Evolutionary conservation across 2,888 invertebrate genomes (phyloP).

Genomic region (Corythucha ciliata): DNA sequence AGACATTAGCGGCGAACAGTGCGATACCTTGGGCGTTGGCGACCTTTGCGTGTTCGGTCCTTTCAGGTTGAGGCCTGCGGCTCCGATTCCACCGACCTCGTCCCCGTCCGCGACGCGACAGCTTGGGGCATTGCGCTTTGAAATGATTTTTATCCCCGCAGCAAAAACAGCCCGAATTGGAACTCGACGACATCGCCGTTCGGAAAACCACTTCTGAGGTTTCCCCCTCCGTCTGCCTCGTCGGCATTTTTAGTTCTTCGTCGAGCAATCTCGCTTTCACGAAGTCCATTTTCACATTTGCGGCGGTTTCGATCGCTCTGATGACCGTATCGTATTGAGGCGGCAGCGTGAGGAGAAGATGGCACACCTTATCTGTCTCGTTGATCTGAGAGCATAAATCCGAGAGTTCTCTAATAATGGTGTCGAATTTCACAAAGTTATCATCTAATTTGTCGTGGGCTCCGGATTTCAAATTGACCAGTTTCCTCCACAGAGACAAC

Average conservation of each 20-base stretch:
- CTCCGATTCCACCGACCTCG: no score
- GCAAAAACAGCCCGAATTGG: no score
- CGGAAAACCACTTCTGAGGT: no score
- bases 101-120: no score
- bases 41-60: no score
- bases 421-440: slow-evolving; percentile 22
- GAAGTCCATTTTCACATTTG: slow-evolving; percentile 18
- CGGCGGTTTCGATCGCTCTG: slow-evolving; percentile 17
- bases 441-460: slow-evolving; percentile 17
- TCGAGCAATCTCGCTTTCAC: slow-evolving; percentile 20
- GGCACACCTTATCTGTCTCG: slow-evolving; percentile 22
- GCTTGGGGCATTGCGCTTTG: no score
- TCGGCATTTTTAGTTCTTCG: slow-evolving; percentile 14
- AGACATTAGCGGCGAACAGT: no score
- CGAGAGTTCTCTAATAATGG: slow-evolving; percentile 17
- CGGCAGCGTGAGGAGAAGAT: slow-evolving; percentile 21
- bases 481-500: slow-evolving; percentile 13
- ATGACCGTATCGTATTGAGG: slow-evolving; percentile 23
- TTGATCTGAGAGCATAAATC: slow-evolving; percentile 15
- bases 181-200: no score
- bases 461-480: slow-evolving; percentile 10
- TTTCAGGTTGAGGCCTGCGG: no score
- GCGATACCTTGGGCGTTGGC: no score
- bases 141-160: no score
- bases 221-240: no score